Base-by-base conservation (phyloP, 2,797 vertebrate species). In the Euthynnus affinis region DNA sequence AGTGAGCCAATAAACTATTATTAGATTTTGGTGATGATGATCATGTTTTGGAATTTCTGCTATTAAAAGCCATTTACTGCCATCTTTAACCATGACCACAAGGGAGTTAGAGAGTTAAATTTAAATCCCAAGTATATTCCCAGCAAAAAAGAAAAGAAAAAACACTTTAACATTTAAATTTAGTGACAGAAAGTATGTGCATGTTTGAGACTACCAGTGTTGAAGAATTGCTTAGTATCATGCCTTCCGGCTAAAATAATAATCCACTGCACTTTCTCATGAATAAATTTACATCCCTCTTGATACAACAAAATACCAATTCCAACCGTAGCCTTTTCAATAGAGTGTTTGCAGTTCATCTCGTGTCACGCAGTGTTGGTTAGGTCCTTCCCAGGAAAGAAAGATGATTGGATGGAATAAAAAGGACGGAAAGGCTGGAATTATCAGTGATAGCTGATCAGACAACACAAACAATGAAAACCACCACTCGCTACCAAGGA, bases 221-320 rank as follows among this genome's bases (percentile, higher is more conserved):
- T 37, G 22, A 52, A 53, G 60, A 74, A 80, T 27, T 69, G 74
- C 59, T 64, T 40, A 61, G 78, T 70, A 80, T 55, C 62, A 53
- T 69, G 72, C 78, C 88, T 82, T 57, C 46, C 8, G 65, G 90
- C 83, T 78, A 81, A 82, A 85, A 87, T 76, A 89, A 88, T 83
- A 84, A 83, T 82, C 81, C 64, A 63, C 40, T 15, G 52, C 75
- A 64, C 67, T 86, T 87, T 89, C 81, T 83, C 87, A 90, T 91
- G 87, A 91, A 92, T 91, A 90, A 82, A 91, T 90, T 89, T 85
- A 25, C 87, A 89, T 82, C 37, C n/a, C 51, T 80, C 76, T 72
- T 27, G 66, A 57, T 61, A 32, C 22, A 64, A 57, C 64, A 69
- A 73, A 66, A 74, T 56, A 62, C 18, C 60, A 55, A 62, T 71